These are phyloP conservation scores for Rhinolophus sinicus DNA, from an alignment of 2,113 vertebrate species.

Conservation along the genomic window DNA sequence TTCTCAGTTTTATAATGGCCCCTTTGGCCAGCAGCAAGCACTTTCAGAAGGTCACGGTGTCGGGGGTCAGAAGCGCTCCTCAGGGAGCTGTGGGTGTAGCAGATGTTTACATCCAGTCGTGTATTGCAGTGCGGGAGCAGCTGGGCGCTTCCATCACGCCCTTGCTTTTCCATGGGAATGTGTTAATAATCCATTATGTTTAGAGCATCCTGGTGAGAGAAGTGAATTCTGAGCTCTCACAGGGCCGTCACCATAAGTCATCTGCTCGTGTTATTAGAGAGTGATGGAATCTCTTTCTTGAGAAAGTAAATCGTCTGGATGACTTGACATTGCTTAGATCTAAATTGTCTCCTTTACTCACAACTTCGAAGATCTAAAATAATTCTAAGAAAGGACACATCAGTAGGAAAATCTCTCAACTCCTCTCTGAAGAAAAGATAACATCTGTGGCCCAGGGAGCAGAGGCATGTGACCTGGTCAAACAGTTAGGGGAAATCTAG, in stretches of 20 bases:
- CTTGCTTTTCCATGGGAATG: not conserved
- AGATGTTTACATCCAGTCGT: fast-evolving
- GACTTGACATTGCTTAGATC: not conserved
- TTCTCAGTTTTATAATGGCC: fast-evolving
- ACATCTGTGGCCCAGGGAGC: not conserved
- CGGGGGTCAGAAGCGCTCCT: not conserved
- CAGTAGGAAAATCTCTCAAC: not conserved
- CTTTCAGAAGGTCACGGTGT: fast-evolving
- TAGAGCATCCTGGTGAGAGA: not conserved
- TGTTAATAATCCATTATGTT: not conserved
- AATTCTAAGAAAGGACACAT: not conserved
- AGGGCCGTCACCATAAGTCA: not conserved
- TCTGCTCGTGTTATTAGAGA: not conserved
- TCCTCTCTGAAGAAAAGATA: not conserved
- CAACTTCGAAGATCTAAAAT: not conserved
- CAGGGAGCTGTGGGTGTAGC: fast-evolving
- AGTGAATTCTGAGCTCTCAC: not conserved
- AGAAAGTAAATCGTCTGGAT: not conserved
- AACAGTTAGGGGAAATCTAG: not conserved
- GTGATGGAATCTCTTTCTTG: not conserved
- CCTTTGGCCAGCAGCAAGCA: not conserved
- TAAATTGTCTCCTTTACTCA: not conserved
- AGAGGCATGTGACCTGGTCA: fast-evolving
- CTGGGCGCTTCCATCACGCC: fast-evolving
- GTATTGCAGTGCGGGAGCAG: not conserved